Base-by-base conservation (phyloP, 2,113 vertebrate genomes). In the Syrrhaptes paradoxus region DNA sequence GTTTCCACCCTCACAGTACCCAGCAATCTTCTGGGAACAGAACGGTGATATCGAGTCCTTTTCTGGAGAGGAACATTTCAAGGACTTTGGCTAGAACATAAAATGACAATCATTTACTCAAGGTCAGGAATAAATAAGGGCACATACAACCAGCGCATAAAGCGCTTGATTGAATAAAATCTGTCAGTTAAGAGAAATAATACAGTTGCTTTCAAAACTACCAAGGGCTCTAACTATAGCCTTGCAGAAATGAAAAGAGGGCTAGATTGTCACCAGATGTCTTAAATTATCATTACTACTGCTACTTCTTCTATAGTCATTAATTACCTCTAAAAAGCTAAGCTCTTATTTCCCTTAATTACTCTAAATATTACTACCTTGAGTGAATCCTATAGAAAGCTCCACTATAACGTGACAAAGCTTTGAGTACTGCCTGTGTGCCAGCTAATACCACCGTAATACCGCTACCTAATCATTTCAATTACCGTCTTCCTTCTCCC, bases 11-110 rank as follows among this genome's bases (percentile, higher is more conserved):
- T 95, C 86, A 58, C 80, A 89, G 92, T 96, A 96, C 89, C 92
- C 94, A 94, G 89, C 93, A 97, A 93, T 97, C 93, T 96, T 95
- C 87, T 92, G 96, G 96, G 96, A 97, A 90, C 90, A 93, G 79
- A 87, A 74, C 55, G 77, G 93, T 0, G 6, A 95, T 94, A 96
- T 68, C 75, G 83, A 94, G 87, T 95, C 74, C 83, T 95, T 90
- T 96, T 88, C 93, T 94, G 87, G 80, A 94, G 90, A 92, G 71
- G 87, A 96, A 89, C 95, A 70, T 93, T 95, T 96, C 87, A 97
- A 95, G 95, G 94, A 96, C 95, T 95, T 85, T 31, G 22, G 90
- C 89, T 94, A 93, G 83, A 96, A 95, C 73, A 93, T 90, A 95
- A 97, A 97, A 95, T 89, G 93, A 90, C 94, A 93, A 95, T 92